These are phyloP conservation scores for Pemphredon lugubris DNA, from an alignment of 2,888 invertebrate species.

Conservation along the genomic window DNA sequence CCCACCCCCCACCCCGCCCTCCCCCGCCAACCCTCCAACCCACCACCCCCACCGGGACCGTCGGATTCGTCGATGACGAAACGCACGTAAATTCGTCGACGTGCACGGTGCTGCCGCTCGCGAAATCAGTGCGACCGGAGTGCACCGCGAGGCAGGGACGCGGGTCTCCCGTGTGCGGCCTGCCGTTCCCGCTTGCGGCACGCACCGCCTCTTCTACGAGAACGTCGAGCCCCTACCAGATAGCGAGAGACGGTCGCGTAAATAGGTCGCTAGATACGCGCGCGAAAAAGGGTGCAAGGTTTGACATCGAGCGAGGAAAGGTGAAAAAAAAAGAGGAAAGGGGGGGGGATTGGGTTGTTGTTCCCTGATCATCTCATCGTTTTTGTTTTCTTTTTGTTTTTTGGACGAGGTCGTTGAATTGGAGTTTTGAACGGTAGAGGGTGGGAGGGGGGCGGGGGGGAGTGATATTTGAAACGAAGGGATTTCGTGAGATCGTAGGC, in stretches of 20 bases:
- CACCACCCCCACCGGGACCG: too few relatives aligned
- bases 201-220: slow-evolving; percentile 41
- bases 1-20: too few relatives aligned
- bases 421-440: too few relatives aligned
- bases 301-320: neutral
- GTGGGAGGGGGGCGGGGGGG: too few relatives aligned
- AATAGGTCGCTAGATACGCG: slow-evolving; percentile 55
- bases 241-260: slow-evolving; percentile 48
- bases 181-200: slow-evolving; percentile 62
- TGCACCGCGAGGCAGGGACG: slow-evolving; percentile 63
- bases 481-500: too few relatives aligned
- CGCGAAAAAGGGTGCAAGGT: slow-evolving; percentile 6
- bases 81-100: slow-evolving; percentile 61
- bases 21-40: too few relatives aligned
- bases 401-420: too few relatives aligned
- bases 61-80: slow-evolving; percentile 62
- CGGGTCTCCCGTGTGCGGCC: slow-evolving; percentile 63
- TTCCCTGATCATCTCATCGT: too few relatives aligned
- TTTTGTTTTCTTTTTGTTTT: too few relatives aligned
- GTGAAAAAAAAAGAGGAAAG: too few relatives aligned
- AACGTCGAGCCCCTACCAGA: slow-evolving; percentile 27
- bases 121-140: slow-evolving; percentile 64
- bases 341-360: too few relatives aligned
- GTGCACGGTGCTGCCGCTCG: slow-evolving; percentile 58
- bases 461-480: too few relatives aligned